Evolutionary conservation across 2,888 invertebrate genomes (phyloP).

Genomic region (Hipparchia semele): DNA sequence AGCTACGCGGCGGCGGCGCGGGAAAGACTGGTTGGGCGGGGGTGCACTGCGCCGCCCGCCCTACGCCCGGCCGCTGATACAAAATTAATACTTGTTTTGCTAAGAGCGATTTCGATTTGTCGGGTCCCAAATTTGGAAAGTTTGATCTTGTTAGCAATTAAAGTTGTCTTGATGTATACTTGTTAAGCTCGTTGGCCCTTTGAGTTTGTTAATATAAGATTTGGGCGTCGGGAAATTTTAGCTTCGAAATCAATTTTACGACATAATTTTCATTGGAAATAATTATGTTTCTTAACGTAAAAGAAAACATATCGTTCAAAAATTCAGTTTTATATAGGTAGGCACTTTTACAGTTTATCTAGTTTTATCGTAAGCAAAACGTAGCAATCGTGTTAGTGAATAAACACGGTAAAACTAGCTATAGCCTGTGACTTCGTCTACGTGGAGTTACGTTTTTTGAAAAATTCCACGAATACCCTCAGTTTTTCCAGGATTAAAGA

Average conservation of each 20-base stretch:
- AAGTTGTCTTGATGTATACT: conserved; percentile 55
- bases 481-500: too few species aligned
- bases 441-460: too few species aligned
- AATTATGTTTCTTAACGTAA: too few species aligned
- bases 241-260: not conserved
- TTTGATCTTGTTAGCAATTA: conserved; percentile 81
- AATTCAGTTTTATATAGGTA: too few species aligned
- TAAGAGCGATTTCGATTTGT: conserved; percentile 82
- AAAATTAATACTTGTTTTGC: conserved; percentile 83
- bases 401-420: too few species aligned
- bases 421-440: too few species aligned
- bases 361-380: too few species aligned
- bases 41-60: conserved; percentile 63
- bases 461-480: too few species aligned
- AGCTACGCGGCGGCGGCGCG: conserved; percentile 66
- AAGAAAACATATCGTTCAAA: too few species aligned
- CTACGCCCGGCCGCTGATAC: conserved; percentile 70
- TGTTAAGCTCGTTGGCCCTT: conserved; percentile 41
- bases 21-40: conserved; percentile 71
- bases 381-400: too few species aligned
- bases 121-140: conserved; percentile 77
- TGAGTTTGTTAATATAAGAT: conserved; percentile 35
- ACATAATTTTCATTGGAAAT: not conserved
- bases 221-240: conserved; percentile 22
- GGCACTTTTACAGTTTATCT: too few species aligned